These are phyloP conservation scores for Cataglyphis cursor DNA, from an alignment of 2,888 invertebrate species.

Conservation along the genomic window DNA sequence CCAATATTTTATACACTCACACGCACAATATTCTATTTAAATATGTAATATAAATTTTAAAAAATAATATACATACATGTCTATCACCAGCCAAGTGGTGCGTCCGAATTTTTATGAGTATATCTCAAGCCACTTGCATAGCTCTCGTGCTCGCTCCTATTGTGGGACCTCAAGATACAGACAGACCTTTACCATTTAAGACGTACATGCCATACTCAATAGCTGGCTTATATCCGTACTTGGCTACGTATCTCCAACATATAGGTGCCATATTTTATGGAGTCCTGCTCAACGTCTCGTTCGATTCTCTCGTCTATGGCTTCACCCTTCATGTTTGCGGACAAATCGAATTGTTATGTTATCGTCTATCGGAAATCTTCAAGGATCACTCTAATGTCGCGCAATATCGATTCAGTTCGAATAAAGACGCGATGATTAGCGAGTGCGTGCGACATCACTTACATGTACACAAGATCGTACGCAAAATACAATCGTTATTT, in stretches of 20 bases:
- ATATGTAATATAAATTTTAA: neutral
- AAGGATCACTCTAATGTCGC: neutral
- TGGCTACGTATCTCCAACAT: slow-evolving; percentile 57
- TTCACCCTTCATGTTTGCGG: slow-evolving; percentile 69
- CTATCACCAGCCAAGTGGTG: slow-evolving; percentile 56
- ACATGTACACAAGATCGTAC: slow-evolving; percentile 57
- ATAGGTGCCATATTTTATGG: slow-evolving; percentile 46
- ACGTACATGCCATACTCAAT: slow-evolving; percentile 57
- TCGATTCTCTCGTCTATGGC: slow-evolving; percentile 70
- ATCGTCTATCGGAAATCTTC: slow-evolving; percentile 58
- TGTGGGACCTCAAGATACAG: slow-evolving; percentile 18
- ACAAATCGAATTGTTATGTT: slow-evolving; percentile 68
- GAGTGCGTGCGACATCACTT: slow-evolving; percentile 60
- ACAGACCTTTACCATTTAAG: slow-evolving; percentile 50
- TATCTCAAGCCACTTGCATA: slow-evolving; percentile 52
- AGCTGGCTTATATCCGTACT: slow-evolving; percentile 18
- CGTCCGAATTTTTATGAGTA: slow-evolving; percentile 45
- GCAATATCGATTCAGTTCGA: neutral
- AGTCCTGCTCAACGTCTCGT: slow-evolving; percentile 58
- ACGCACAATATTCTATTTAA: neutral
- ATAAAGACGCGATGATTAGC: slow-evolving; percentile 14
- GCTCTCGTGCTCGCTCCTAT: slow-evolving; percentile 49
- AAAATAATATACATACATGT: slow-evolving; percentile 2
- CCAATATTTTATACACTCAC: neutral
- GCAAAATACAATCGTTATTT: slow-evolving; percentile 66